These are phyloP conservation scores for Trissoscelio sp. DNA, from an alignment of 2,888 invertebrate genomes.

Conservation along the genomic window DNA sequence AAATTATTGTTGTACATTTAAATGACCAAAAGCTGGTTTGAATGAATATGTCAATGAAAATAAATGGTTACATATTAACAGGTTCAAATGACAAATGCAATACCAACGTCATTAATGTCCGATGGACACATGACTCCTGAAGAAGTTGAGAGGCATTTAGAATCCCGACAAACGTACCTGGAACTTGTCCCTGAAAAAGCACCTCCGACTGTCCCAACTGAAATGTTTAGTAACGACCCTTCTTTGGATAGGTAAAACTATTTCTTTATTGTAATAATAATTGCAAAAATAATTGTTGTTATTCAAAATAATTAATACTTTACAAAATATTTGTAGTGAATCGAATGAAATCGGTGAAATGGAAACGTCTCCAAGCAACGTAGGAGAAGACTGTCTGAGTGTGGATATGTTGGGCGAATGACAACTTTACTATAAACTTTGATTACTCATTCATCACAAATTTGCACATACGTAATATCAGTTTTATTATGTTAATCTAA, in stretches of 20 bases:
- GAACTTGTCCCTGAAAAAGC: conserved; percentile 93
- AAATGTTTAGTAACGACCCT: conserved; percentile 97
- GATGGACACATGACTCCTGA: conserved; percentile 96
- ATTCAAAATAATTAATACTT: conserved; percentile 76
- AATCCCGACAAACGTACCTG: conserved; percentile 91
- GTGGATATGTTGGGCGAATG: conserved; percentile 87
- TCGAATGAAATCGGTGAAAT: conserved; percentile 91
- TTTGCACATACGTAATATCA: conserved; percentile 45
- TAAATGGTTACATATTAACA: conserved; percentile 77
- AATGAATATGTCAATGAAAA: background rate
- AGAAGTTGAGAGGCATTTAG: conserved; percentile 95
- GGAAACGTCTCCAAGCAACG: conserved; percentile 93
- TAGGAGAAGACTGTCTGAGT: conserved; percentile 91
- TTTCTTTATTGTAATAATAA: background rate
- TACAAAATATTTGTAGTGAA: conserved; percentile 86
- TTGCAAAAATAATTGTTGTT: background rate
- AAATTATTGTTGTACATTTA: too few relatives aligned
- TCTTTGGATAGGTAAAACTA: conserved; percentile 90
- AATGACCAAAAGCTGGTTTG: too few relatives aligned
- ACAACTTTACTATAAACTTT: conserved; percentile 71
- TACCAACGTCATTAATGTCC: conserved; percentile 85
- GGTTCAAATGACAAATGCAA: conserved; percentile 84
- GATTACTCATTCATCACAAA: conserved; percentile 38
- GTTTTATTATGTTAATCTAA: conserved; percentile 12
- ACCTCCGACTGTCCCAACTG: conserved; percentile 94